Conservation (phyloP, 2,797 vertebrate genomes). For the Cossypha niveicapilla region DNA sequence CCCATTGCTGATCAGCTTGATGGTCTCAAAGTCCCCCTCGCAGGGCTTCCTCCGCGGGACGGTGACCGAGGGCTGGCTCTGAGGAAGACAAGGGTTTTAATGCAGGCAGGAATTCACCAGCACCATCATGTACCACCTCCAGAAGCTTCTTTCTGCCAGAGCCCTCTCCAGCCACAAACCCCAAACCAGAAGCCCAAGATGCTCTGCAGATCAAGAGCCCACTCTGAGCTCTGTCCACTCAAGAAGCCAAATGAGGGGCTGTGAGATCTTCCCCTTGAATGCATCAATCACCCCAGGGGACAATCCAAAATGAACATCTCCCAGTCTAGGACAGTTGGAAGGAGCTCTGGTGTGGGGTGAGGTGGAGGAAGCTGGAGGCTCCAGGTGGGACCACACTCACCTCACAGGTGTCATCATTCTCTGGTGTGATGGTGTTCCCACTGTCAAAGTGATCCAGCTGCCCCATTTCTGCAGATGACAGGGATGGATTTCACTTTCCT, state of each 20-base stretch:
- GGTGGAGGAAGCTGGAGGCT: not conserved
- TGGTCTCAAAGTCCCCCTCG: constrained; percentile 93
- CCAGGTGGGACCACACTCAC: constrained; percentile 60
- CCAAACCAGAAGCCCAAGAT: not conserved
- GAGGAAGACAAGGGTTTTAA: not conserved
- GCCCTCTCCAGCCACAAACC: not conserved
- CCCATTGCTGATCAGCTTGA: constrained; percentile 96
- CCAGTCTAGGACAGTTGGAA: not conserved
- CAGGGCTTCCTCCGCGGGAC: constrained; percentile 87
- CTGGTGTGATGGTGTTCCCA: constrained; percentile 72
- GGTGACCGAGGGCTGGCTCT: constrained; percentile 60
- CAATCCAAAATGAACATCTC: not conserved
- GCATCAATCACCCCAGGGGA: not conserved
- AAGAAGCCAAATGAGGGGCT: not conserved
- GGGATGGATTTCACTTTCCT: not conserved
- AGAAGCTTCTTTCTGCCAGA: not conserved
- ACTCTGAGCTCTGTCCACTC: not conserved
- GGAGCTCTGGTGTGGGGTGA: not conserved
- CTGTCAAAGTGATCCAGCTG: constrained; percentile 86
- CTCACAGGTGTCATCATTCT: constrained; percentile 78
- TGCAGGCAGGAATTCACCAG: not conserved
- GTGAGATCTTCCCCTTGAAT: not conserved
- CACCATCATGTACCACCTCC: not conserved
- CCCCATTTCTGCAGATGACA: constrained; percentile 82
- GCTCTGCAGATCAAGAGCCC: not conserved